These are phyloP conservation scores for Hesperia comma DNA, from an alignment of 2,888 invertebrate species.

Conservation along the genomic window DNA sequence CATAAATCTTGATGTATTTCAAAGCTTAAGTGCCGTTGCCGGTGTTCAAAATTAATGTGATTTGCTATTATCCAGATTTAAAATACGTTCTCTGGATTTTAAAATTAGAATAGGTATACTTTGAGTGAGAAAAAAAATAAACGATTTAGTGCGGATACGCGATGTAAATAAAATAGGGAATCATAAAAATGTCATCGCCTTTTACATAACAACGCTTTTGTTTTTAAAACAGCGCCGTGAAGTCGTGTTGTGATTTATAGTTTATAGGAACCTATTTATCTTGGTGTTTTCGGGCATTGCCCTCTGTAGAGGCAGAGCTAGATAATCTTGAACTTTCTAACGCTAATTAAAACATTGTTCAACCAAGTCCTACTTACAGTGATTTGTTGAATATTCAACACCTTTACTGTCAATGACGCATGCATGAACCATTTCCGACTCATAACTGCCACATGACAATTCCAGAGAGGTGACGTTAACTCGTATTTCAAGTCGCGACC, in stretches of 20 bases:
- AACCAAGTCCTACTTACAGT: too few species aligned
- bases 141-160: not conserved
- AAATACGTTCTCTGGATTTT: constrained; percentile 13
- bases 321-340: not conserved
- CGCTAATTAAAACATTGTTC: too few species aligned
- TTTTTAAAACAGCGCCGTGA: not conserved
- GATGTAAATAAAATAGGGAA: not conserved
- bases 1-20: constrained; percentile 21
- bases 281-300: not conserved
- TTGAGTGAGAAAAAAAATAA: not conserved
- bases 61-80: constrained; percentile 24
- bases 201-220: not conserved
- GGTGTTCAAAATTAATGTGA: constrained; percentile 25
- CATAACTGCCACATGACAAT: constrained; percentile 50
- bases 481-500: constrained; percentile 47
- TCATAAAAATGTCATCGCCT: not conserved
- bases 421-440: constrained; percentile 42
- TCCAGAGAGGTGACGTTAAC: constrained; percentile 48
- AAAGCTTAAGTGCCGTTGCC: constrained; percentile 11
- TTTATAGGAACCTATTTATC: not conserved
- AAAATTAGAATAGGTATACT: constrained; percentile 1
- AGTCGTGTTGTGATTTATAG: not conserved
- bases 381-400: constrained; percentile 26
- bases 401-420: constrained; percentile 45
- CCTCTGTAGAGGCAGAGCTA: not conserved